Evolutionary conservation across 2,113 vertebrate species (phyloP).

Genomic region (Peromyscus maniculatus): DNA sequence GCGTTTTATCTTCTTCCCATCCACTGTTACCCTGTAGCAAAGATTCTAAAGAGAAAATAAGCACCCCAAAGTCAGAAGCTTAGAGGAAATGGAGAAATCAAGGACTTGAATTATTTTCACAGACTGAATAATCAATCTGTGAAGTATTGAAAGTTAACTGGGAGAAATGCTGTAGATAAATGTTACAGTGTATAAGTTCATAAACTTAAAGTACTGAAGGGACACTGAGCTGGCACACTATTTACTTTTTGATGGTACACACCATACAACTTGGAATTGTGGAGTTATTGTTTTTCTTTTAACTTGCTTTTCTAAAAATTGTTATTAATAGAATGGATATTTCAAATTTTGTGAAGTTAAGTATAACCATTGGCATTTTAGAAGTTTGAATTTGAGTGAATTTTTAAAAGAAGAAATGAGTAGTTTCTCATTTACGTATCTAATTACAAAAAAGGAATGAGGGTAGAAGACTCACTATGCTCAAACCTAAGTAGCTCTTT

Average conservation of each 20-base stretch:
- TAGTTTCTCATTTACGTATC: background rate
- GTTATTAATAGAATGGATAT: background rate
- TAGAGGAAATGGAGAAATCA: constrained; percentile 56
- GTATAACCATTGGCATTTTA: background rate
- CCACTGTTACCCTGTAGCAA: constrained; percentile 14
- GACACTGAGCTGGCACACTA: background rate
- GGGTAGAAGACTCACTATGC: background rate
- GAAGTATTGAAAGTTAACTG: constrained; percentile 44
- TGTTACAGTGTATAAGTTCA: background rate
- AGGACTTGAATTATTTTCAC: constrained; percentile 48
- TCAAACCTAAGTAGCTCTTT: background rate
- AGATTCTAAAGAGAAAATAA: constrained; percentile 56
- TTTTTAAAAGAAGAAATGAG: constrained; percentile 15
- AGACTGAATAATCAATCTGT: constrained; percentile 57
- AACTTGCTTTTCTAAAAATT: background rate
- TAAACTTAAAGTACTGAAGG: background rate
- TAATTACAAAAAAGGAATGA: background rate
- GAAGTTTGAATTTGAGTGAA: background rate
- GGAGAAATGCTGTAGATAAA: constrained; percentile 3
- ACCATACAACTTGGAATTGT: background rate
- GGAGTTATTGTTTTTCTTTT: background rate
- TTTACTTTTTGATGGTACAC: background rate
- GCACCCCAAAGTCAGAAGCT: constrained; percentile 20
- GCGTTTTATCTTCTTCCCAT: constrained; percentile 41
- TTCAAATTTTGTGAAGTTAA: constrained; percentile 10